Evolutionary conservation across 2,797 vertebrate genomes (phyloP).

Genomic region (Etheostoma perlongum): DNA sequence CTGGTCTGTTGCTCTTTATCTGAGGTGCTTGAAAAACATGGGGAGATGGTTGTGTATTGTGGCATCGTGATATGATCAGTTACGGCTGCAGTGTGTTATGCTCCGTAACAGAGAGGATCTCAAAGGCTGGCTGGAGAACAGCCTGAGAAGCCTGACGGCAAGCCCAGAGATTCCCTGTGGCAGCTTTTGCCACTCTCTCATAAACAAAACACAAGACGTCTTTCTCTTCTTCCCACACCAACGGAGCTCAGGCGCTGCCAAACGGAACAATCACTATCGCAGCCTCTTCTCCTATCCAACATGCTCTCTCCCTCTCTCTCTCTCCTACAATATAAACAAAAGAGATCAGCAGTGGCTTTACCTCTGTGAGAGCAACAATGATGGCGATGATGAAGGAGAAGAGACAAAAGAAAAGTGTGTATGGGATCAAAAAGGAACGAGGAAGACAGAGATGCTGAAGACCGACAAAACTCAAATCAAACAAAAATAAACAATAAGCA

Average conservation of each 20-base stretch:
- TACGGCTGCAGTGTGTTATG: constrained; percentile 65
- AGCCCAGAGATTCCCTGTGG: constrained; percentile 83
- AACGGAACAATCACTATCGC: constrained; percentile 85
- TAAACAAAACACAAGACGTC: constrained; percentile 86
- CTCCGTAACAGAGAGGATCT: constrained; percentile 71
- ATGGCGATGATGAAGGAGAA: constrained; percentile 84
- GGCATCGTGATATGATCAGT: constrained; percentile 63
- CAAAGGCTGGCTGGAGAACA: constrained; percentile 81
- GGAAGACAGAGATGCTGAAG: constrained; percentile 77
- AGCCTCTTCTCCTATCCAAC: constrained; percentile 79
- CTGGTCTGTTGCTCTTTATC: constrained; percentile 51
- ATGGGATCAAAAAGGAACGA: constrained; percentile 79
- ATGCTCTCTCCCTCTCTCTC: constrained; percentile 61
- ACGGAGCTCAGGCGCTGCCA: constrained; percentile 82
- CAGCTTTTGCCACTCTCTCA: constrained; percentile 84
- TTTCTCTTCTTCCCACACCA: constrained; percentile 85
- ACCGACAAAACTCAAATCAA: constrained; percentile 75
- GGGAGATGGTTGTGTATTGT: constrained; percentile 49
- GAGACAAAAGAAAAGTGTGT: constrained; percentile 80
- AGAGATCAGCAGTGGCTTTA: constrained; percentile 81
- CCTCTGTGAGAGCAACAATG: constrained; percentile 84
- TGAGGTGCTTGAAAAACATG: constrained; percentile 51
- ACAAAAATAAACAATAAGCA: constrained; percentile 78
- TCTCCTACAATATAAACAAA: constrained; percentile 83
- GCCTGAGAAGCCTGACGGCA: constrained; percentile 80